Base-by-base conservation (phyloP, 1,140 invertebrate genomes). In the Araneus ventricosus region DNA sequence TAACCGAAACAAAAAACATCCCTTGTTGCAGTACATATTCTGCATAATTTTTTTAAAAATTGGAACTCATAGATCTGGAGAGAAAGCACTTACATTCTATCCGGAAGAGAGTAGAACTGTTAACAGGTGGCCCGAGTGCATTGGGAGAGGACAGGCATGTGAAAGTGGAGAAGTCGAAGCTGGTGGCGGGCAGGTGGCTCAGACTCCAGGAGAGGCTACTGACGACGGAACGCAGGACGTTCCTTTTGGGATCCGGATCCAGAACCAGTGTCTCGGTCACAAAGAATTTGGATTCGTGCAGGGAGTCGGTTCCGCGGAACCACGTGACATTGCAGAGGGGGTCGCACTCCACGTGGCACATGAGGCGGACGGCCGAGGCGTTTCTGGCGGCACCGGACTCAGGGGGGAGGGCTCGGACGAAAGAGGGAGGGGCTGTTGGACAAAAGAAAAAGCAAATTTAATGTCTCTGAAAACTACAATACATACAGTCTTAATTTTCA, bases 301-400 rank as follows among this genome's bases (percentile, higher is more conserved):
- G 67, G 37, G 88, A 93, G n/a, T 94, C 90, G 63, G 94, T 93
- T 37, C 98, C 97, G 95, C 97, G 98, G 86, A 97, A 96, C 98
- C 98, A 99, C 20, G 97, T 96, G 61, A 99, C 97, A 61, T 97
- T 96, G 95, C 98, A 99, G 22, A 93, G 57, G 0, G 98, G 98
- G 22, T 97, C 97, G 95, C 98, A 99, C 95, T 99, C 98, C 39
- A 99, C 97, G 94, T 97, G 97, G 95, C 98, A 99, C 17, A 97
- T 97, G 17, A 99, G 96, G 84, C 97, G 97, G 63, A 98, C 97
- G 94, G 97, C n/a, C 0, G 82, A 82, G 0, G 70, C 82, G 45
- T 94, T 94, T 1, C 97, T 96, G 4, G 89, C 89, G 37, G 96
- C 97, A 24, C 98, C 98, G 93, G 96, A 97, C 95, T 97, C 98